phyloP scores from a whole-genome alignment of 2,888 invertebrate species.

The Drosophila prolongata region DNA sequence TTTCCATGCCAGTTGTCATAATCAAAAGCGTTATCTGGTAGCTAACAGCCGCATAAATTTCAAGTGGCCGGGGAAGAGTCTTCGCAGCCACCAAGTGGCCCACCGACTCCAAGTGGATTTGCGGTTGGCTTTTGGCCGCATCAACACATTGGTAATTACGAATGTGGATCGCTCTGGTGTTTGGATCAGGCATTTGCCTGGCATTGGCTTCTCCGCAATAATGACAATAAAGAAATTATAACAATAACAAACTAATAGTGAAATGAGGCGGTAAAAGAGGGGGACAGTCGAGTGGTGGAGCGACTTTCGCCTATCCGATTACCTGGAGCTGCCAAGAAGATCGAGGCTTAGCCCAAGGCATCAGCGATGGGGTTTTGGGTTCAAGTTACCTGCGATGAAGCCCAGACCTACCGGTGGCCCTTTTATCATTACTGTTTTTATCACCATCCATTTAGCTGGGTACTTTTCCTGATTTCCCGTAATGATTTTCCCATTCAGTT shows the following conservation, averaged over 20 bases:
- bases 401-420: constrained; percentile 27
- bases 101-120: constrained; percentile 72
- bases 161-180: constrained; percentile 41
- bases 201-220: constrained; percentile 61
- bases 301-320: constrained; percentile 76
- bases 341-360: constrained; percentile 26
- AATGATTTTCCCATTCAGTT: background rate
- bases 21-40: constrained; percentile 80
- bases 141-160: constrained; percentile 76
- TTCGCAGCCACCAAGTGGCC: constrained; percentile 60
- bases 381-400: constrained; percentile 56
- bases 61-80: constrained; percentile 42
- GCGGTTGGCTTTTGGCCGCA: constrained; percentile 67
- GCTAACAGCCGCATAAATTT: constrained; percentile 80
- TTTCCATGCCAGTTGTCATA: constrained; percentile 69
- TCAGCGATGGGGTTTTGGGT: constrained; percentile 48
- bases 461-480: constrained; percentile 1
- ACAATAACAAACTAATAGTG: constrained; percentile 77
- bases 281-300: constrained; percentile 14
- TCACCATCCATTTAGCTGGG: background rate
- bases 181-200: constrained; percentile 23
- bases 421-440: constrained; percentile 16
- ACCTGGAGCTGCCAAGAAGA: constrained; percentile 47
- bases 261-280: constrained; percentile 25
- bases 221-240: constrained; percentile 79